phyloP scores from a whole-genome alignment of 2,888 invertebrate species.

The Drosophila anomelani region DNA sequence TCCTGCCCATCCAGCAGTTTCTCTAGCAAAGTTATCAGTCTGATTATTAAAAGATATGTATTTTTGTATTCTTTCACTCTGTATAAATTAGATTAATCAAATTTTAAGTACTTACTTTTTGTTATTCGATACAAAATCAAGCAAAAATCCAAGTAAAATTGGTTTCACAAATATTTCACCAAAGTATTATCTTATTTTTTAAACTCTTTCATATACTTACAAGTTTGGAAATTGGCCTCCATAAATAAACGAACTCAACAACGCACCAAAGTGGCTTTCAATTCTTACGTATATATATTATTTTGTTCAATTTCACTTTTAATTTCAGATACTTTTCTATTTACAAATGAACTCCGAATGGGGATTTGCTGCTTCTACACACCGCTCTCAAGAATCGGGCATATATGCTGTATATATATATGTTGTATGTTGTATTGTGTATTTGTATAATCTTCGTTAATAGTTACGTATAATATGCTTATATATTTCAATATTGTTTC shows the following conservation, averaged over 20 bases:
- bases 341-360: conserved; percentile 49
- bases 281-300: conserved; percentile 61
- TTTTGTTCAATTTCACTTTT: conserved; percentile 36
- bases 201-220: background rate
- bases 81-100: background rate
- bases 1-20: conserved; percentile 15
- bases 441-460: conserved; percentile 47
- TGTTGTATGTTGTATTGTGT: conserved; percentile 38
- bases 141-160: background rate
- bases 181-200: background rate
- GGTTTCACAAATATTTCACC: too few relatives aligned
- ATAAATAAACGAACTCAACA: conserved; percentile 14
- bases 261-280: conserved; percentile 56
- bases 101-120: background rate
- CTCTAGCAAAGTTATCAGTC: conserved; percentile 10
- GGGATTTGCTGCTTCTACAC: conserved; percentile 14
- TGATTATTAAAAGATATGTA: background rate
- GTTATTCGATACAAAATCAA: too few relatives aligned
- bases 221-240: background rate
- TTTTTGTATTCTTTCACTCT: too few relatives aligned
- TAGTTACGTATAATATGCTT: conserved; percentile 47
- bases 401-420: conserved; percentile 21
- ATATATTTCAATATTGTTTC: conserved; percentile 40
- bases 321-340: conserved; percentile 45
- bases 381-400: conserved; percentile 31